Percentiles rank a stretch among this genome's conserved stretches.
phyloP scores from a whole-genome alignment of 1,140 invertebrate genomes.

The Triops longicaudatus region DNA sequence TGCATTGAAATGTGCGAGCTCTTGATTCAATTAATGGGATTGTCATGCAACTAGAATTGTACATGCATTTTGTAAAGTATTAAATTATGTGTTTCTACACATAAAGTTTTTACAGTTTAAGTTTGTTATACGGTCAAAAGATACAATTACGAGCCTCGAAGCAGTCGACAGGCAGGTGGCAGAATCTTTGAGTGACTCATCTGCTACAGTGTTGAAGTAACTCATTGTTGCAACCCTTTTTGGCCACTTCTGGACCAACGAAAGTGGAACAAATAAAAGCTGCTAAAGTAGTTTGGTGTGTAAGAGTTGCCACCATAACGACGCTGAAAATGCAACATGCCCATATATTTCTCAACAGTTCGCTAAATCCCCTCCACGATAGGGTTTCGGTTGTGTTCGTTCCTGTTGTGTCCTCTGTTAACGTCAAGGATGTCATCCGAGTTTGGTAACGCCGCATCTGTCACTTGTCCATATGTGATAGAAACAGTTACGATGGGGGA shows the following conservation, averaged over 20 bases:
- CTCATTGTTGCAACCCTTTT: not conserved
- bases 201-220: not conserved
- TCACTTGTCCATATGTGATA: conserved; percentile 4
- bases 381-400: not conserved
- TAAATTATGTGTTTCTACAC: no score
- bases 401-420: not conserved
- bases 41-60: no score
- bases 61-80: no score
- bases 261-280: not conserved
- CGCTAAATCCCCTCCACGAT: not conserved
- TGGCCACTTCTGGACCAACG: not conserved
- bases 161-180: not conserved
- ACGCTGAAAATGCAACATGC: not conserved
- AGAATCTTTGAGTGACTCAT: not conserved
- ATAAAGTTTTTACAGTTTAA: no score
- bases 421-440: conserved; percentile 1
- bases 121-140: no score
- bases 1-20: no score
- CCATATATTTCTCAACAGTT: conserved; percentile 4
- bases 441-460: conserved; percentile 14
- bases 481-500: not conserved
- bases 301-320: not conserved
- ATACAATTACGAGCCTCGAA: not conserved
- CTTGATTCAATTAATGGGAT: no score
- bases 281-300: not conserved